Percentiles rank a stretch among this genome's conserved stretches.
Evolutionary conservation across 1,140 invertebrate genomes (phyloP).

Genomic region (Drosophila ambigua): DNA sequence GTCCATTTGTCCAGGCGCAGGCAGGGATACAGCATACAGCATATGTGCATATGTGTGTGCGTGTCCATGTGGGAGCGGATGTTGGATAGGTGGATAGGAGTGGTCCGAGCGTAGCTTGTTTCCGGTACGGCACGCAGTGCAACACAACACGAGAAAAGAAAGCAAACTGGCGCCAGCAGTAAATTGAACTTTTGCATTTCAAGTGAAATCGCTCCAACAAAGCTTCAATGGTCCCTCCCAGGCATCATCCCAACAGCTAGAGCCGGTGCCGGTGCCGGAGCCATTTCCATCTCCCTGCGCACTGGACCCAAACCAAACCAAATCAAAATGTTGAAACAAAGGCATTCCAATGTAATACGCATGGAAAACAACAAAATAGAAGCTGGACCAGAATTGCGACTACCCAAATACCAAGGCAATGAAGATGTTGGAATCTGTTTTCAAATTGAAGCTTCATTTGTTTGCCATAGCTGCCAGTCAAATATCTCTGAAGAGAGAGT

Average conservation of each 20-base stretch:
- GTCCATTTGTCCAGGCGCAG: slow-evolving; percentile 5
- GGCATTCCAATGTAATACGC: slow-evolving; percentile 42
- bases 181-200: slow-evolving; percentile 79
- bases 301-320: slow-evolving; percentile 6
- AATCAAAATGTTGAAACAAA: slow-evolving; percentile 64
- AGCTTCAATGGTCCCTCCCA: slow-evolving; percentile 32
- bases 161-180: slow-evolving; percentile 68
- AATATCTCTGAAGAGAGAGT: no score
- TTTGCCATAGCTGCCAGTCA: no score
- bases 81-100: slow-evolving; percentile 20
- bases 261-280: background rate
- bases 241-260: slow-evolving; percentile 24
- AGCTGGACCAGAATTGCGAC: background rate
- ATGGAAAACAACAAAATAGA: slow-evolving; percentile 4
- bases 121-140: slow-evolving; percentile 49
- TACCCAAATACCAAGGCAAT: slow-evolving; percentile 4
- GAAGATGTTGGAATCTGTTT: background rate
- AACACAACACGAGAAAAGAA: slow-evolving; percentile 70
- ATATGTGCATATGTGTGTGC: slow-evolving; percentile 12
- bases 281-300: background rate
- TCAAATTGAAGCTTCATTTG: slow-evolving; percentile 3
- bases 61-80: slow-evolving; percentile 18
- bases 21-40: background rate
- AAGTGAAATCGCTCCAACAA: slow-evolving; percentile 62
- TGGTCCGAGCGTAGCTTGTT: slow-evolving; percentile 53